Evolutionary conservation across 2,797 vertebrate species (phyloP).

Genomic region (Schizothorax lantsangensis): DNA sequence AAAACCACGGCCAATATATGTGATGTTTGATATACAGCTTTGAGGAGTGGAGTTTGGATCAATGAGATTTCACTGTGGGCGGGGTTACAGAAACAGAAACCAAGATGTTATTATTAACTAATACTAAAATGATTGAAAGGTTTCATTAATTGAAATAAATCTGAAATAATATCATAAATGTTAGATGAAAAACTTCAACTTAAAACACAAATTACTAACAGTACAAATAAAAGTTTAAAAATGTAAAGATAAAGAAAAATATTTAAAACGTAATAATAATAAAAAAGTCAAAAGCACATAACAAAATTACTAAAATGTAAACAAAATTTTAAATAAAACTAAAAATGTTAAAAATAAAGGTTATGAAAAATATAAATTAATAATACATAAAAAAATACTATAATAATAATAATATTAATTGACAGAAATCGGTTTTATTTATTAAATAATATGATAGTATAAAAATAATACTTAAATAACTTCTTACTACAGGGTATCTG

Average conservation of each 20-base stretch:
- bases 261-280: not conserved
- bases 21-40: slow-evolving; percentile 4
- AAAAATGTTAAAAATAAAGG: too few relatives aligned
- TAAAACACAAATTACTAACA: not conserved
- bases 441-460: not conserved
- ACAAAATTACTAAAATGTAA: too few relatives aligned
- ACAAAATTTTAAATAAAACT: too few relatives aligned
- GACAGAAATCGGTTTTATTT: not conserved
- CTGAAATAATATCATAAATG: not conserved
- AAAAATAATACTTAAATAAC: not conserved
- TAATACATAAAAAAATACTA: not conserved
- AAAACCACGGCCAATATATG: not conserved
- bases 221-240: not conserved
- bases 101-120: not conserved
- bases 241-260: not conserved
- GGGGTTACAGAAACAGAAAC: not conserved
- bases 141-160: not conserved
- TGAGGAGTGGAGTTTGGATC: not conserved
- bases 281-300: too few relatives aligned
- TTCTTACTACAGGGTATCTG: too few relatives aligned
- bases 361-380: not conserved
- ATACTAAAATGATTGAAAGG: not conserved
- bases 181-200: not conserved
- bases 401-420: not conserved
- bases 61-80: not conserved